Evolutionary conservation across 2,888 invertebrate genomes (phyloP), one percentile per base, ranked within the genome.

Genomic region (Drosophila sordidapex): DNA sequence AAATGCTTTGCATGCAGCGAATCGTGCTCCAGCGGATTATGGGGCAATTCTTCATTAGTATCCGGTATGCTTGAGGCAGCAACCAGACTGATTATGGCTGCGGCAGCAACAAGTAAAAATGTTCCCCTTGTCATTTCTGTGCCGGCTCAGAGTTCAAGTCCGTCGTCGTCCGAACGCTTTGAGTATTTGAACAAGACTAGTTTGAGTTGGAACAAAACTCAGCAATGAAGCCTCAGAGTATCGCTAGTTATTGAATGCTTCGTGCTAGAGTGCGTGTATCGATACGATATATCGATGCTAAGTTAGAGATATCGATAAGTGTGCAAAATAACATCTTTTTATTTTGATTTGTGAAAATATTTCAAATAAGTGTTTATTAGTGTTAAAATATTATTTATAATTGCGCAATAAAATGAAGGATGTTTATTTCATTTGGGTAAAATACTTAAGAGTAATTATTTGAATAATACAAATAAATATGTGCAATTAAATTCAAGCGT

Each of bases 1-100:
- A 92, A 97, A 91, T 99, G 98, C 77, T 97, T 96, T 62, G 95
- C 95, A 77, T 97, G 96, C 76, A 96, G 96, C 7, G 98, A 94
- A 83, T 96, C 95, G 91, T 96, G 94, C 78, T 96, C 95, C 87
- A 95, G 93, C 25, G 96, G 93, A 70, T 95, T 93, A 74, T 95
- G 95, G 49, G 93, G 93, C 57, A 74, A 31, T 70, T 96, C 96
- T 54, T 96, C 96, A 18, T 95, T 51, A 18, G 95, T 54, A 6
- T 70, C 83, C 54, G 79, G 83, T 53, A 86, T 75, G 68, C 83
- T 86, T 8, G 88, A 87, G 15, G 79, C 81, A 35, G 53, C 60
- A 8, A 56, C 56, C 5, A 74, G 33, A 68, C 74, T 74, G n/a
- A 38, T 38, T 78, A 83, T 74, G 63, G 76, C 74, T 36, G 62